Evolutionary conservation across 2,797 vertebrate genomes (phyloP), one percentile per base, ranked within the genome.

Genomic region (Acanthopagrus latus): DNA sequence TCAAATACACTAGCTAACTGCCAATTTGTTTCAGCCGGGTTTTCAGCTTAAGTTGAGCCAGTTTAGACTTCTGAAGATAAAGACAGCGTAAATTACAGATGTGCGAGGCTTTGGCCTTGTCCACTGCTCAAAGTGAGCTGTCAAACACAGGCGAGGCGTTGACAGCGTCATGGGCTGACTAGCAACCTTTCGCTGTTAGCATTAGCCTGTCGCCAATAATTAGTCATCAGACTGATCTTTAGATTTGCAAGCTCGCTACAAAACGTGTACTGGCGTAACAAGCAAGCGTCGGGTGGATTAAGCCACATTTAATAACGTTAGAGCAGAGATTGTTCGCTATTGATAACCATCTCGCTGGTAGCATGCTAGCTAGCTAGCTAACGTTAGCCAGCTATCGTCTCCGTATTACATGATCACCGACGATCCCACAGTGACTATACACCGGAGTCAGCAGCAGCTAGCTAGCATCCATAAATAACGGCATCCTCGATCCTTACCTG

Each of bases 121-220:
- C 80, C 54, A 17, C 25, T 65, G 58, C 52, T 82, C 23, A 50
- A 8, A 86, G 0, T 38, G 87, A 93, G 84, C 91, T 94, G 92
- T 93, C 92, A 92, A 81, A 89, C 73, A 8, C 86, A 80, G 80
- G 50, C 87, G 81, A 90, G 86, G 82, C 86, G 76, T 27, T 90
- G 91, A 91, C 91, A 92, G 90, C 91, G 90, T 88, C 89, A 90
- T 76, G 60, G 74, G 54, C 84, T 74, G 69, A 56, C 76, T 87
- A 82, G 84, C 89, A 62, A 62, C 38, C 63, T 47, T 67, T 43
- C n/a, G 48, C 64, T 64, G 60, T 65, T 89, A 87, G 72, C 85
- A 52, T 85, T 92, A 92, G 91, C 82, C 59, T 51, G 29, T 12
- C 54, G 10, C 10, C 23, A 27, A 25, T 27, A 59, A 67, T 18